Evolutionary conservation across 2,797 vertebrate species (phyloP).

Genomic region (Hozukius guyotensis): DNA sequence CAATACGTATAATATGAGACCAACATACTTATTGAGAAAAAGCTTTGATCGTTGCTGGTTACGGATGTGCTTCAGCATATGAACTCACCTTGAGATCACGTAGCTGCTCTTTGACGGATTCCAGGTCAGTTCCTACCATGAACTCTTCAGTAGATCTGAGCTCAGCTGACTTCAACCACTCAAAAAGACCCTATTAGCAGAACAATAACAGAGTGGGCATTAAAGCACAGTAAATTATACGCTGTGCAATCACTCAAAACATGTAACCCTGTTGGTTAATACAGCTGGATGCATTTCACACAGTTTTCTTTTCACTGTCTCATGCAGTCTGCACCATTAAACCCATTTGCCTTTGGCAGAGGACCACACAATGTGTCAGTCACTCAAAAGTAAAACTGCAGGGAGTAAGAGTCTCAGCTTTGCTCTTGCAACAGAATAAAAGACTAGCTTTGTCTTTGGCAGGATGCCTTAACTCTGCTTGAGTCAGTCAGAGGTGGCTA

Average conservation of each 20-base stretch:
- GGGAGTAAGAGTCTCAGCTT: constrained; percentile 26
- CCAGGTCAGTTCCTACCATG: constrained; percentile 85
- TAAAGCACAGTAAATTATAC: not conserved
- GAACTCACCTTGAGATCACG: constrained; percentile 87
- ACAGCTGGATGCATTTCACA: constrained; percentile 6
- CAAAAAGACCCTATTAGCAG: constrained; percentile 83
- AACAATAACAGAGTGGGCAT: not conserved
- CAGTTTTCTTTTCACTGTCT: not conserved
- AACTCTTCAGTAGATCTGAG: constrained; percentile 87
- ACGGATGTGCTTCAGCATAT: not conserved
- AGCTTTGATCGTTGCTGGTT: not conserved
- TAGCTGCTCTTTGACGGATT: constrained; percentile 88
- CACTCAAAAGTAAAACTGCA: constrained; percentile 33
- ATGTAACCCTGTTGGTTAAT: not conserved
- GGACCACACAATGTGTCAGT: constrained; percentile 39
- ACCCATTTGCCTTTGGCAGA: constrained; percentile 47
- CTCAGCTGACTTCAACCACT: constrained; percentile 88
- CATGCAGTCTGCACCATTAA: constrained; percentile 25
- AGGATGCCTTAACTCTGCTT: not conserved
- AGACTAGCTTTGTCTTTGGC: constrained; percentile 33
- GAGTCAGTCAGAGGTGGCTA: constrained; percentile 1
- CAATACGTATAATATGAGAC: not conserved
- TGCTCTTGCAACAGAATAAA: constrained; percentile 21
- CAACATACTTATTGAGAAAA: not conserved
- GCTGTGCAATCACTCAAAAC: not conserved